Evolutionary conservation across 1,140 invertebrate species (phyloP).

Genomic region (Apis florea): DNA sequence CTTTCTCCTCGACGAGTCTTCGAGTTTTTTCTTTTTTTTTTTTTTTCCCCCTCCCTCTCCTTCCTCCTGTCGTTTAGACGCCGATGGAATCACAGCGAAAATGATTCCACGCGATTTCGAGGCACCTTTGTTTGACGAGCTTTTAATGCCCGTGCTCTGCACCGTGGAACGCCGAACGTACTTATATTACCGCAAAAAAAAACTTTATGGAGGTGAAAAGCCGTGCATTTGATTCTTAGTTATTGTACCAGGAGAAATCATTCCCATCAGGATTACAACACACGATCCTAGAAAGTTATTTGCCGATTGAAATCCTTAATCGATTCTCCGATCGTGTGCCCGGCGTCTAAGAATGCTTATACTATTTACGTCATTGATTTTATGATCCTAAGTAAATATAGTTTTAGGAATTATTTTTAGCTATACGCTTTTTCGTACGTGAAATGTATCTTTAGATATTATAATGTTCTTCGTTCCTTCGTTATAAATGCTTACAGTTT

Average conservation of each 20-base stretch:
- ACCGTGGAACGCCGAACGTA: not conserved
- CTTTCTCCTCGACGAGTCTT: conserved; percentile 1
- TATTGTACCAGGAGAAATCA: not conserved
- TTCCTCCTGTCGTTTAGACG: conserved; percentile 24
- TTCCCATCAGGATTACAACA: not conserved
- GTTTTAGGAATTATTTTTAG: not conserved
- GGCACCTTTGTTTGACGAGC: conserved; percentile 39
- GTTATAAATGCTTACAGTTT: not conserved
- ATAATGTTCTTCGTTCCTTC: not conserved
- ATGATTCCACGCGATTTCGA: conserved; percentile 42
- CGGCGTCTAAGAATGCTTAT: not conserved
- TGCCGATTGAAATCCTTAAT: not conserved
- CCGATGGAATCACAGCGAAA: conserved; percentile 21
- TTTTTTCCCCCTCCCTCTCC: not conserved
- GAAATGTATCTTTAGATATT: no score
- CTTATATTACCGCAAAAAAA: conserved; percentile 5
- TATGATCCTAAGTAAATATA: not conserved
- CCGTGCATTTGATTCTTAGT: not conserved
- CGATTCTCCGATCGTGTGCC: not conserved
- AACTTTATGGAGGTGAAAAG: conserved; percentile 8
- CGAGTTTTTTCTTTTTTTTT: not conserved
- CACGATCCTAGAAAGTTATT: no score
- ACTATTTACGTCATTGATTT: not conserved
- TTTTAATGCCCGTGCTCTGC: conserved; percentile 37
- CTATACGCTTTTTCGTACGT: no score